Evolutionary conservation across 2,113 vertebrate species (phyloP), one percentile per base, ranked within the genome.

Genomic region (Odocoileus hemionus): DNA sequence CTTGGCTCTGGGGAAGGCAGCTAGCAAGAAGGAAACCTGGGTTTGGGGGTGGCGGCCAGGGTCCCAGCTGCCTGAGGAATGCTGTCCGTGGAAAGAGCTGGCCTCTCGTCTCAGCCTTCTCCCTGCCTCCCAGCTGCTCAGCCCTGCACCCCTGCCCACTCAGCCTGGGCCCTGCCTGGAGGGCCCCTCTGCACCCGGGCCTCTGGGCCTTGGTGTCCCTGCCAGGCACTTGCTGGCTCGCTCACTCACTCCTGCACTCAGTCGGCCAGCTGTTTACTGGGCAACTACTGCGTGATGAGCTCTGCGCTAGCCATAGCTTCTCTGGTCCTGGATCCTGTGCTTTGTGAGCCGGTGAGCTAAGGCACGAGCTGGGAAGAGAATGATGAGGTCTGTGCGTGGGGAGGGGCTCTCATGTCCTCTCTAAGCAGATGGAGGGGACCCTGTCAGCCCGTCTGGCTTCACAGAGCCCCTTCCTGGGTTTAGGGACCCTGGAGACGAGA

Each of bases 201-300:
- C 30, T 23, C 82, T 10, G 0, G n/a, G 67, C 67, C 67, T 39
- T 36, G 0, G 12, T 5, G 30, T 43, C 78, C 67, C 79, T 12
- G 7, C n/a, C 43, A 45, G 43, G 17, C 26, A 1, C 67, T 45
- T 10, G 1, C 78, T 13, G 23, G 76, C 45, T 45, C 30, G 26
- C 61, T 30, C 3, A 2, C 55, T 80, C 0, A 0, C 36, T 19
- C 11, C 1, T 5, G 12, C 26, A 0, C 64, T 26, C 33, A 5
- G 61, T 19, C 3, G n/a, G 52, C 79, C 52, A 61, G 52, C 58
- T 33, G 19, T 50, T 58, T 25, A 12, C 33, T 45, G 74, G 21
- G 28, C 33, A 82, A 1, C 30, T 11, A 13, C 25, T 14, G 1
- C 0, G 19, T 13, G 58, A 10, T 5, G 19, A 21, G 45, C 52